These are phyloP conservation scores for Siphonodentalium dalli DNA, from an alignment of 2,888 invertebrate genomes.

Conservation along the genomic window DNA sequence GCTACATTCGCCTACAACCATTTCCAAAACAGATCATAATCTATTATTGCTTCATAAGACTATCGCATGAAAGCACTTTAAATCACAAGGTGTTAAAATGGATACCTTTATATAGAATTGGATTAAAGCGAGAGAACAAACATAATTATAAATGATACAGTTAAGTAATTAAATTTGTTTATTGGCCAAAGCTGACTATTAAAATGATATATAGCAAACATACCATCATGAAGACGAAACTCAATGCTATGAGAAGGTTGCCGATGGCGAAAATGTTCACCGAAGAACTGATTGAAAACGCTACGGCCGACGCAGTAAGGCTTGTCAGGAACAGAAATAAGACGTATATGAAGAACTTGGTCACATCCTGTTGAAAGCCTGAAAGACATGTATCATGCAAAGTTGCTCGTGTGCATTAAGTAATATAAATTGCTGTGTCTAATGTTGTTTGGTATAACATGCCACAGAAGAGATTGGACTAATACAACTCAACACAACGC, in stretches of 20 bases:
- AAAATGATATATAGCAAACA: slow-evolving; percentile 13
- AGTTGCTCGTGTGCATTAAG: too few relatives aligned
- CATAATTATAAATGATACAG: neutral
- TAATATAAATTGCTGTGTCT: too few relatives aligned
- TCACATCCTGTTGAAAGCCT: slow-evolving; percentile 48
- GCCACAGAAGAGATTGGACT: too few relatives aligned
- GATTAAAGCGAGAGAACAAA: neutral
- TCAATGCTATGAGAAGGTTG: slow-evolving; percentile 56
- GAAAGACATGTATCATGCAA: slow-evolving; percentile 27
- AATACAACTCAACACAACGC: too few relatives aligned
- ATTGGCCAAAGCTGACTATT: neutral
- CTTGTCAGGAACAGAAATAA: slow-evolving; percentile 57
- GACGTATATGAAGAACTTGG: slow-evolving; percentile 56
- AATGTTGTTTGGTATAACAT: too few relatives aligned
- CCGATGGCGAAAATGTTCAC: slow-evolving; percentile 59
- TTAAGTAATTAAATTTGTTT: neutral
- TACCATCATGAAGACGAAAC: slow-evolving; percentile 65
- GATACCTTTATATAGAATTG: too few relatives aligned
- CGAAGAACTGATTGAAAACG: slow-evolving; percentile 58
- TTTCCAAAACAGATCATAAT: neutral
- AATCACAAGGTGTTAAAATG: too few relatives aligned
- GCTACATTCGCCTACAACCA: too few relatives aligned
- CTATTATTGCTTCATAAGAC: too few relatives aligned
- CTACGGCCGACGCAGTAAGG: slow-evolving; percentile 57
- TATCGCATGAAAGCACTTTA: too few relatives aligned